Base-by-base conservation (phyloP, 2,797 vertebrate species). In the Amblyopsis hoosieri region DNA sequence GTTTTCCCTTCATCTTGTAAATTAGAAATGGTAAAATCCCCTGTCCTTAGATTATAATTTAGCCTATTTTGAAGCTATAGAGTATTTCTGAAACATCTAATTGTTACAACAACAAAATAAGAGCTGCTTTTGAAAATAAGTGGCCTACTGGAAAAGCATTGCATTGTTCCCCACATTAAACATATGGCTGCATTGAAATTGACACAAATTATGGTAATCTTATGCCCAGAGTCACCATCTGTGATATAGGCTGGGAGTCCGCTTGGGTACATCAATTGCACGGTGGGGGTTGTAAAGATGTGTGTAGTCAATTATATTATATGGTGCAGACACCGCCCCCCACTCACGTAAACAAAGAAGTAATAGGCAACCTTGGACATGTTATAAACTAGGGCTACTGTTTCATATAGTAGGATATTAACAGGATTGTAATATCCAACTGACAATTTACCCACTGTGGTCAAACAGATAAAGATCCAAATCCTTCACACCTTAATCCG, bases 401-500 rank as follows among this genome's bases (percentile, higher is more conserved):
- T 57, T 63, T 71, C 68, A 55, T 54, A 54, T 3, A 29, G 23
- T 4, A 29, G 23, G 23, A 29, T 29, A 29, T 29, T 29, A 29
- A 5, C 59, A 54, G 74, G 76, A 81, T 81, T 53, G 71, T 42
- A 7, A 10, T 42, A 42, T 42, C 37, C 7, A 2, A 2, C 8
- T 42, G 37, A 7, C 37, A 42, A 42, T 9, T 55, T 37, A 74
- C 58, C 62, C 64, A 51, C 64, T 57, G 49, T 14, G 57, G 54
- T 53, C 67, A 57, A 45, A 56, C 42, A 73, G 68, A 79, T 78
- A 55, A 70, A 45, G 31, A 45, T 3, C 45, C 15, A 63, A 66
- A 82, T 72, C 72, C 71, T 47, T 33, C 57, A 59, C 54, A 67
- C 71, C 67, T 77, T n/a, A 15, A 64, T 45, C 60, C 23, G 23